Percentiles rank a stretch among this genome's conserved stretches.
phyloP scores from a whole-genome alignment of 2,888 invertebrate genomes.

The Steinernema carpocapsae region DNA sequence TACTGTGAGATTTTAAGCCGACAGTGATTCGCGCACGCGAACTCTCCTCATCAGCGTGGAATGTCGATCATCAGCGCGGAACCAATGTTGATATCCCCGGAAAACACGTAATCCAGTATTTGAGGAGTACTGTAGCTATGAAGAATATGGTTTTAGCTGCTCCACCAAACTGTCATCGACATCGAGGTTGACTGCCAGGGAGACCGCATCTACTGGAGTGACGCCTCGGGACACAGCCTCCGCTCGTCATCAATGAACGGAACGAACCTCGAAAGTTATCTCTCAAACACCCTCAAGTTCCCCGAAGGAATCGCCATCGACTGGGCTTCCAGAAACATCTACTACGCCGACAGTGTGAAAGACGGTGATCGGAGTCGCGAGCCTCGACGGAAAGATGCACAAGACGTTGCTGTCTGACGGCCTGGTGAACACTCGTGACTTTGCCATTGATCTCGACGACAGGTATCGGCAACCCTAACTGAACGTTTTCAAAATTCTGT shows the following conservation, averaged over 20 bases:
- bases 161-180: constrained; percentile 86
- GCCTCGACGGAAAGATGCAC: constrained; percentile 76
- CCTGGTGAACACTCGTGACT: constrained; percentile 89
- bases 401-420: constrained; percentile 80
- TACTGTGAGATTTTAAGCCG: constrained; percentile 49
- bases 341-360: constrained; percentile 82
- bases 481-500: too few relatives aligned
- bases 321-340: constrained; percentile 88
- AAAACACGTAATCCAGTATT: constrained; percentile 74
- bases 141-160: constrained; percentile 70
- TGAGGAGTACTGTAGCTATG: too few relatives aligned
- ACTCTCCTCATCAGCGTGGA: constrained; percentile 85
- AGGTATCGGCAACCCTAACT: too few relatives aligned
- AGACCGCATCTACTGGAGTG: constrained; percentile 89
- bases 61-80: constrained; percentile 86
- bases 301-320: constrained; percentile 94
- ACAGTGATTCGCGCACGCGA: constrained; percentile 61
- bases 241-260: constrained; percentile 65
- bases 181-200: constrained; percentile 87
- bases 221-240: constrained; percentile 75
- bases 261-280: constrained; percentile 56
- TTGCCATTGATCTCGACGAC: constrained; percentile 83
- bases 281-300: constrained; percentile 73
- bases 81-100: constrained; percentile 78
- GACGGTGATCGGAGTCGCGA: constrained; percentile 82